These are phyloP conservation scores for Tubulanus polymorphus DNA, from an alignment of 2,888 invertebrate species.

Conservation along the genomic window DNA sequence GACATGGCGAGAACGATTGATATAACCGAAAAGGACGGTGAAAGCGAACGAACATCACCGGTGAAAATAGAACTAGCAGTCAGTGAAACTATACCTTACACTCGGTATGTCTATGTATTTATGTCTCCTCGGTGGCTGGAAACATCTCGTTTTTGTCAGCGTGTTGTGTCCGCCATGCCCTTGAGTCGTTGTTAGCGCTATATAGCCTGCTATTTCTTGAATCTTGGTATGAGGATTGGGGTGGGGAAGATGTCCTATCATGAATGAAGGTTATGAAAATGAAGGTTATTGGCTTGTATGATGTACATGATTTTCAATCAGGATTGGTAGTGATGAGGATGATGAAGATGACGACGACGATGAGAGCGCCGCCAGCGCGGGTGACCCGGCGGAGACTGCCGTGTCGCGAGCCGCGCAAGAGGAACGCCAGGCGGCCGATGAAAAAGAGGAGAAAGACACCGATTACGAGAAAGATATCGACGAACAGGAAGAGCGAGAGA, in stretches of 20 bases:
- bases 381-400: constrained; percentile 43
- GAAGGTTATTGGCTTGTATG: neutral
- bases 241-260: too few species aligned
- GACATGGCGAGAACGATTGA: constrained; percentile 37
- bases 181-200: neutral
- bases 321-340: constrained; percentile 53
- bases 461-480: neutral
- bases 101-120: constrained; percentile 28
- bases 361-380: constrained; percentile 37
- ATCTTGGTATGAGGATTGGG: too few species aligned
- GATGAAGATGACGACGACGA: constrained; percentile 37
- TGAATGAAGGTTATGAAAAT: too few species aligned
- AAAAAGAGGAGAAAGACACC: neutral
- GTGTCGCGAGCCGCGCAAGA: constrained; percentile 35
- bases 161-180: neutral
- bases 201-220: too few species aligned
- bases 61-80: constrained; percentile 46
- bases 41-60: constrained; percentile 26
- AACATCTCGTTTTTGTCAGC: neutral
- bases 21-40: constrained; percentile 38
- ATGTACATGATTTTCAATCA: constrained; percentile 17
- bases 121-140: neutral
- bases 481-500: neutral
- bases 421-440: constrained; percentile 14
- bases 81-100: constrained; percentile 51